These are phyloP conservation scores for Temnothorax rugatulus DNA, from an alignment of 2,888 invertebrate species.

Conservation along the genomic window DNA sequence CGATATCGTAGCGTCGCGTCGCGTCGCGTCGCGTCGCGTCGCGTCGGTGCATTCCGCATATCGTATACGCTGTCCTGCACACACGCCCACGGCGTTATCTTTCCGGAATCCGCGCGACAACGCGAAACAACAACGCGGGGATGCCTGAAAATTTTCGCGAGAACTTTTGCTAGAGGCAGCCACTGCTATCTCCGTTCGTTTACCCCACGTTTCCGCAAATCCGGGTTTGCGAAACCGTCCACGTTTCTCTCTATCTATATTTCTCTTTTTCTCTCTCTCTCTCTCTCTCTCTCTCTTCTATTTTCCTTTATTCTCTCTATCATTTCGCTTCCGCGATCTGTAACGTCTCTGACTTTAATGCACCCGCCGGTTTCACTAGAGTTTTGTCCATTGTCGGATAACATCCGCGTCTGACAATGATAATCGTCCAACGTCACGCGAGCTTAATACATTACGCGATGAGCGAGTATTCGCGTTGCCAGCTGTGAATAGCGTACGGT, in stretches of 20 bases:
- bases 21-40: neutral
- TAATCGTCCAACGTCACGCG: conserved; percentile 35
- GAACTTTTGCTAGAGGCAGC: conserved; percentile 65
- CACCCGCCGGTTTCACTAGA: conserved; percentile 65
- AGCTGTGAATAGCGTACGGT: conserved; percentile 20
- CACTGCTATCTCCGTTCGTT: conserved; percentile 75
- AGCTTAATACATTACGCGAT: conserved; percentile 42
- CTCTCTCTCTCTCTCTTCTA: neutral
- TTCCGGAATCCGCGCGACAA: conserved; percentile 39
- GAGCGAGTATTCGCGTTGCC: conserved; percentile 32
- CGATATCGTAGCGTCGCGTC: neutral
- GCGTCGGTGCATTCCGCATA: conserved; percentile 2
- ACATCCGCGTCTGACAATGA: conserved; percentile 25
- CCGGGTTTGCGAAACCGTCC: conserved; percentile 74
- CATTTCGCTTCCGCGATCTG: conserved; percentile 71
- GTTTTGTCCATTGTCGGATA: conserved; percentile 43
- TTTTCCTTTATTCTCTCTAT: conserved; percentile 31
- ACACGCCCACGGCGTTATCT: conserved; percentile 57
- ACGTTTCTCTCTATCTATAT: conserved; percentile 42
- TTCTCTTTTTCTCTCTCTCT: conserved; percentile 17
- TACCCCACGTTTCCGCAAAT: conserved; percentile 74
- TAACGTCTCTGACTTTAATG: conserved; percentile 72
- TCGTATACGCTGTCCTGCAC: neutral
- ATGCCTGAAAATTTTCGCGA: conserved; percentile 66
- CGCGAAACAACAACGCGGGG: conserved; percentile 37